Conservation (phyloP, 2,888 invertebrate genomes). For the Desoria tigrina region DNA sequence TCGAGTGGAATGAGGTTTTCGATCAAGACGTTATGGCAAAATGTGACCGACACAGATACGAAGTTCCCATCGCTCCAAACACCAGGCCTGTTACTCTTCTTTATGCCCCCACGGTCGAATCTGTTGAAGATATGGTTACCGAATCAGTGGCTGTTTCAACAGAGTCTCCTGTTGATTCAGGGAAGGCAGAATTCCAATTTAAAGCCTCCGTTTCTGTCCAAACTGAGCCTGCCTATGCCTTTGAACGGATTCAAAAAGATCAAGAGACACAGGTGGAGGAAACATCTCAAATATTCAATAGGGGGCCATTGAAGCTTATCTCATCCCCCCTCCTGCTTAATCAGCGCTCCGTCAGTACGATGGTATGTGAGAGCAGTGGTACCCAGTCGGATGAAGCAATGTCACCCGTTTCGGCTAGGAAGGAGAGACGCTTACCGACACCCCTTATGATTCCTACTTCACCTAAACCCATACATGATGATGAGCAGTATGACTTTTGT, state of each 20-base stretch:
- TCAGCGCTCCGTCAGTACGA: too few species aligned
- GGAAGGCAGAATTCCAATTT: background rate
- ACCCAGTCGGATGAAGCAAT: too few species aligned
- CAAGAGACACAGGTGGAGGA: too few species aligned
- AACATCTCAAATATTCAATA: too few species aligned
- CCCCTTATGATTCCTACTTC: background rate
- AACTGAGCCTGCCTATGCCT: conserved; percentile 1
- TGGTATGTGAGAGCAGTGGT: too few species aligned
- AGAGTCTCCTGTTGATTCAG: background rate
- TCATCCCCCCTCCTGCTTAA: too few species aligned
- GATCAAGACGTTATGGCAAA: conserved; percentile 4
- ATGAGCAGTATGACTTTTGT: background rate
- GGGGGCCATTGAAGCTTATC: too few species aligned
- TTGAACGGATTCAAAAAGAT: background rate
- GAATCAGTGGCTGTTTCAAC: background rate
- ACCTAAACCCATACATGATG: background rate
- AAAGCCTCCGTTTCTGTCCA: conserved; percentile 4
- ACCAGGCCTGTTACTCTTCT: background rate
- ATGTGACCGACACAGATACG: conserved; percentile 2
- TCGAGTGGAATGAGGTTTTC: background rate
- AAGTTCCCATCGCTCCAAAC: background rate
- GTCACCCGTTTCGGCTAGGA: background rate
- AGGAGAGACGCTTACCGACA: background rate
- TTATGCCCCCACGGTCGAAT: background rate
- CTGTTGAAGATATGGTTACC: too few species aligned